These are phyloP conservation scores for Urophycis tenuis DNA, from an alignment of 2,797 vertebrate species.

Conservation along the genomic window DNA sequence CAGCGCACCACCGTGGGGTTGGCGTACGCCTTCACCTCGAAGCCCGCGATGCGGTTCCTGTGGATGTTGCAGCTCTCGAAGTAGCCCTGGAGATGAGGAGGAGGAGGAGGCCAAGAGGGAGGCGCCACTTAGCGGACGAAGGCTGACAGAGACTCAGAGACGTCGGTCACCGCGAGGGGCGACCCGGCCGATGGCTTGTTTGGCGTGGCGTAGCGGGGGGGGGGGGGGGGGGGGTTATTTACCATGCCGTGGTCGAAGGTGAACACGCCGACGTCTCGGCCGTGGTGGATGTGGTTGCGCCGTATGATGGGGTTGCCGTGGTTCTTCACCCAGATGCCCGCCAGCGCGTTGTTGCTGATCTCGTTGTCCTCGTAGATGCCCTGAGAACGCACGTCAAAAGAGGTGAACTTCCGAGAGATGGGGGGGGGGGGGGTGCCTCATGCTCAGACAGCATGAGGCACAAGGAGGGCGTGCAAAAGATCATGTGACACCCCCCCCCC, in stretches of 20 bases:
- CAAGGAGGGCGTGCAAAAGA: not conserved
- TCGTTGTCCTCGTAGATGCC: conserved; percentile 99
- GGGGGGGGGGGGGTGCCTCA: not conserved
- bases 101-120: not conserved
- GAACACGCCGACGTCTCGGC: conserved; percentile 96
- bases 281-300: conserved; percentile 98
- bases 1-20: conserved; percentile 98
- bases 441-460: not conserved
- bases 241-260: conserved; percentile 99
- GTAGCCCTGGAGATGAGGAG: conserved; percentile 75
- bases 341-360: conserved; percentile 98
- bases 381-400: conserved; percentile 54
- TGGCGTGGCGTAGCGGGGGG: not conserved
- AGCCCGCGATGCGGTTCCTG: conserved; percentile 96
- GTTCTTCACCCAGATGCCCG: conserved; percentile 99
- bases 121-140: not conserved
- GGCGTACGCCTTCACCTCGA: conserved; percentile 98
- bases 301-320: conserved; percentile 99
- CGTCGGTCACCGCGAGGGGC: too few species aligned
- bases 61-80: conserved; percentile 99
- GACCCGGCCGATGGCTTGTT: not conserved
- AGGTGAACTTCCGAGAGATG: not conserved
- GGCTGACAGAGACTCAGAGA: too few species aligned
- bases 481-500: too few species aligned
- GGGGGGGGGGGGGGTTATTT: conserved; percentile 25